Conservation (phyloP, 2,888 invertebrate genomes). For the Limnephilus rhombicus region DNA sequence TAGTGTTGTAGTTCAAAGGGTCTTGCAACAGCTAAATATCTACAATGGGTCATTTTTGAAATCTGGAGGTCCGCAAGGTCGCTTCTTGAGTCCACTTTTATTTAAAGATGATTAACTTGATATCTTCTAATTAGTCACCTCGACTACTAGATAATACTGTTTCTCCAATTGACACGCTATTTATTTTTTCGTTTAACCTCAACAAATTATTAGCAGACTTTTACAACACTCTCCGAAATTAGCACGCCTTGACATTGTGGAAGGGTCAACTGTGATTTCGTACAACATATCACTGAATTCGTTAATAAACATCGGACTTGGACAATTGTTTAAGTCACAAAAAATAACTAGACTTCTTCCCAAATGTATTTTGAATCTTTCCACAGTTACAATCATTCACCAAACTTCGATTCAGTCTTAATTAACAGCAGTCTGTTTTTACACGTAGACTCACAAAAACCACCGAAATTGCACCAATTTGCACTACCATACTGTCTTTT, state of each 20-base stretch:
- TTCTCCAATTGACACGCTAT: neutral
- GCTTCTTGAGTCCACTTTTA: neutral
- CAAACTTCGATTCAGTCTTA: too few species aligned
- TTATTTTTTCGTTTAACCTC: too few species aligned
- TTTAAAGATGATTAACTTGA: neutral
- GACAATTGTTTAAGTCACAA: too few species aligned
- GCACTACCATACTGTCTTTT: neutral
- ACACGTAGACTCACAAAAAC: neutral
- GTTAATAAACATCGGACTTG: neutral
- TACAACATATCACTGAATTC: neutral
- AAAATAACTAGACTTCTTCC: too few species aligned
- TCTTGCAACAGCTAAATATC: neutral
- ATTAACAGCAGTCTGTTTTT: too few species aligned
- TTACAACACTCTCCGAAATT: too few species aligned
- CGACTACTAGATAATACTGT: neutral
- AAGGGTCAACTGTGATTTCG: neutral
- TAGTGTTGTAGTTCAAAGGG: conserved; percentile 53
- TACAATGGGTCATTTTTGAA: neutral
- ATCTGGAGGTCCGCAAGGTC: neutral
- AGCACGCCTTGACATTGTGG: too few species aligned
- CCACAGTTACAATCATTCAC: too few species aligned
- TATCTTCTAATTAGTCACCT: neutral
- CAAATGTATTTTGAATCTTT: too few species aligned
- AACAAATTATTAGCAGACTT: too few species aligned
- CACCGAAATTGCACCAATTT: neutral